Percentiles rank a stretch among this genome's conserved stretches.
These are phyloP conservation scores for Dermatophagoides farinae DNA, from an alignment of 1,140 invertebrate species.

Conservation along the genomic window DNA sequence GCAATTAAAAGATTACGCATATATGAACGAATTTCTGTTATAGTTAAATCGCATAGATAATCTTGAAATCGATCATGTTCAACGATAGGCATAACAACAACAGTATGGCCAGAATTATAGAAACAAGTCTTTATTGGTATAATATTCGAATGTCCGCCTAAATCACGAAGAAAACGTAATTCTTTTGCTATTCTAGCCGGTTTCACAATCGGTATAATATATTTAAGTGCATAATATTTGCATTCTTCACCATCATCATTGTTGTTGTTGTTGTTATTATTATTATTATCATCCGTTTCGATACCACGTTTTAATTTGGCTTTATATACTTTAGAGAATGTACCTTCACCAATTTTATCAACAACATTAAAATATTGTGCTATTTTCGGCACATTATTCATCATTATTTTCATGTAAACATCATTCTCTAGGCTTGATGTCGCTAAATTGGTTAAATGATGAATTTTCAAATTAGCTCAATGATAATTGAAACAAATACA, in stretches of 20 bases:
- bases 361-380: conserved; percentile 18
- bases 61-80: conserved; percentile 55
- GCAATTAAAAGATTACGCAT: conserved; percentile 61
- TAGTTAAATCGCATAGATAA: conserved; percentile 35
- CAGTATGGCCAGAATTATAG: conserved; percentile 51
- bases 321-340: conserved; percentile 21
- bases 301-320: conserved; percentile 5
- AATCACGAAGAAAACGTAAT: conserved; percentile 20
- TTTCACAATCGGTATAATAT: conserved; percentile 20
- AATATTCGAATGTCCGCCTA: conserved; percentile 51
- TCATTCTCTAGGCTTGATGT: not conserved
- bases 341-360: conserved; percentile 18
- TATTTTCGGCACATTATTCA: conserved; percentile 4
- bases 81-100: conserved; percentile 77
- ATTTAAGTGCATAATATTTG: conserved; percentile 21
- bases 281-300: not conserved
- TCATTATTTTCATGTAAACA: not conserved
- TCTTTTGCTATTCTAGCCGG: conserved; percentile 20
- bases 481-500: not conserved
- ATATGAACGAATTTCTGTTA: conserved; percentile 49
- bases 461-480: not conserved
- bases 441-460: not conserved
- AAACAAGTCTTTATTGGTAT: conserved; percentile 56
- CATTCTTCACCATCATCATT: not conserved
- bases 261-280: not conserved